Base-by-base conservation (phyloP, 2,797 vertebrate species). In the Acanthornis magna region DNA sequence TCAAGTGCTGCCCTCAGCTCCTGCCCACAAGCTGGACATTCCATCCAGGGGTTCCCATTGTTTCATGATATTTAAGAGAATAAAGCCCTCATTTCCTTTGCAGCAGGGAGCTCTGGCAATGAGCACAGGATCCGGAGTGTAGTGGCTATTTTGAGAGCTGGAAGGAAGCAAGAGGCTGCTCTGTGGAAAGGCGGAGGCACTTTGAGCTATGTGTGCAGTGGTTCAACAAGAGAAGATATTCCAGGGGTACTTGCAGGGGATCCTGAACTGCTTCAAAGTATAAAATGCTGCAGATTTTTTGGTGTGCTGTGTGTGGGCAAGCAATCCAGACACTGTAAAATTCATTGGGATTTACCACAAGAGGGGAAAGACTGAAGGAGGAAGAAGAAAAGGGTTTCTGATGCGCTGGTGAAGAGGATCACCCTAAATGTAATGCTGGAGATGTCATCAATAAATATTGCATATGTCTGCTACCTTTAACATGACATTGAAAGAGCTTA, bases 71-170 rank as follows among this genome's bases (percentile, higher is more conserved):
- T 85, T 96, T 86, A 70, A 85, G 80, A 92, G 88, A 96, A 97
- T 91, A 95, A 95, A 96, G 92, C 85, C 61, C 79, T 89, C 11
- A 17, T 94, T 97, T 97, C 96, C 96, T 94, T 23, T 95, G 82
- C 86, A 95, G 95, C 91, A 9, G 95, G 95, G 89, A 95, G 94
- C 88, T 91, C 93, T 96, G 95, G 92, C 95, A 96, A 19, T 16
- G 61, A 88, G 93, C 84, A 81, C 2, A 14, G 76, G 94, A 94
- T 94, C 65, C 1, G 6, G 92, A 91, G 84, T 47, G 26, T 5
- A 42, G 88, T 32, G 94, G 85, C 95, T 97, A 97, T 97, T 97
- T 96, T 95, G 89, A 91, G 95, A 83, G 80, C 77, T 95, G 96
- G 92, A 95, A 96, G 96, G 97, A 96, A 97, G 92, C 93, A 82